Base-by-base conservation (phyloP, 2,113 vertebrate species). In the Crocuta crocuta region DNA sequence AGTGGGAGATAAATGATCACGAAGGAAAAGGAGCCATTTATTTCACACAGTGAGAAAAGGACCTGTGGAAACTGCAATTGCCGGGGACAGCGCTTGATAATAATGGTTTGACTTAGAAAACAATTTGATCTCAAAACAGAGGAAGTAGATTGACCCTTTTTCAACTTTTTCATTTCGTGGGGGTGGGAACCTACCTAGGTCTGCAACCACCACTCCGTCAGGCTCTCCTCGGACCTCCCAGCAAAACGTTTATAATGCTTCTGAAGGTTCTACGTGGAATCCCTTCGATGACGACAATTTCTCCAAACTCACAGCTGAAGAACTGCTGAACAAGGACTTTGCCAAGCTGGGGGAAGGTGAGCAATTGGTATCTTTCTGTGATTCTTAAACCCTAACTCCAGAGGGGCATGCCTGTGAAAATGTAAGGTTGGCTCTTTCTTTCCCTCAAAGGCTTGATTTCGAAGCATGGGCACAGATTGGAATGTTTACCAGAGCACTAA, bases 271-370 rank as follows among this genome's bases (percentile, higher is more conserved):
- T 94, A 98, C 99, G 0, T 99, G 99, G 99, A 99, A 99, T 97
- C 99, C 99, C 0, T 99, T 99, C 21, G 99, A 99, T 3, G 99
- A 99, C 2, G 99, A 99, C 98, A 99, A 99, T 97, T 99, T 99
- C 98, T 99, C 99, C 97, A 99, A 99, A 98, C 99, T 99, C 43
- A 99, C 99, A 4, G 99, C 99, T 1, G 99, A 99, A 98, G 99
- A 99, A 98, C 99, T 99, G 81, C 99, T 99, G 2, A 99, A 99
- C 98, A 99, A 99, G 98, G 99, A 99, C 98, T 99, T 99, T 98
- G 99, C 99, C 26, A 99, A 99, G 98, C 98, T 99, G 2, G 98
- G 99, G 17, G 99, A 99, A 16, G 99, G 99, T 99, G 98, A 98
- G 99, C 98, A 73, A 53, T 11, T 33, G 19, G 12, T 79, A 16